Evolutionary conservation across 1,140 invertebrate genomes (phyloP).

Genomic region (Melanaphis sacchari): DNA sequence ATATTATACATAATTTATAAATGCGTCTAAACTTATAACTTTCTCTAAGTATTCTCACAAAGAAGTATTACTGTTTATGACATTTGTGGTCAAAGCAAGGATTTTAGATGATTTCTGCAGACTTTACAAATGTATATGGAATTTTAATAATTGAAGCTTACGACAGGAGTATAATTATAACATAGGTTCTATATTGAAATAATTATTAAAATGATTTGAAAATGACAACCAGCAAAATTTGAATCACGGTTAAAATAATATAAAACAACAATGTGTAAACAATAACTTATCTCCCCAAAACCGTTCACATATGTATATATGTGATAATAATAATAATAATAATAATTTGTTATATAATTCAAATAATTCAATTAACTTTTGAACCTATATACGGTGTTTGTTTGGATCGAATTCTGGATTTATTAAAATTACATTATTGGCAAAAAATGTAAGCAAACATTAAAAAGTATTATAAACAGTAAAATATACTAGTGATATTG

Average conservation of each 20-base stretch:
- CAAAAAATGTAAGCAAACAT: neutral
- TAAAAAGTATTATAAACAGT: neutral
- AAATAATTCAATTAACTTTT: neutral
- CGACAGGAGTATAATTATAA: neutral
- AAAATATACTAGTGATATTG: neutral
- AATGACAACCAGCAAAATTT: neutral
- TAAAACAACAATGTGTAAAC: neutral
- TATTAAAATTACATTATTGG: neutral
- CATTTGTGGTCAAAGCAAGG: neutral
- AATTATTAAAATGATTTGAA: constrained; percentile 2
- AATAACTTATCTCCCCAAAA: neutral
- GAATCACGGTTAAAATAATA: neutral
- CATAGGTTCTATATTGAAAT: neutral
- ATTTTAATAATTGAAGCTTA: neutral
- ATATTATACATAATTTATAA: constrained; percentile 16
- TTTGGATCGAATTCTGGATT: neutral
- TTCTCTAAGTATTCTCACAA: neutral
- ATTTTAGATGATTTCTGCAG: neutral
- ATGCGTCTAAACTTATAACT: neutral
- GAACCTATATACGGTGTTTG: neutral
- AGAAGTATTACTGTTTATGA: neutral
- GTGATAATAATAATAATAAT: neutral
- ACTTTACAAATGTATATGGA: neutral
- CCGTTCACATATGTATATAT: neutral
- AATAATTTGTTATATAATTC: neutral